Evolutionary conservation across 1,140 invertebrate species (phyloP).

Genomic region (Augochlora pura): DNA sequence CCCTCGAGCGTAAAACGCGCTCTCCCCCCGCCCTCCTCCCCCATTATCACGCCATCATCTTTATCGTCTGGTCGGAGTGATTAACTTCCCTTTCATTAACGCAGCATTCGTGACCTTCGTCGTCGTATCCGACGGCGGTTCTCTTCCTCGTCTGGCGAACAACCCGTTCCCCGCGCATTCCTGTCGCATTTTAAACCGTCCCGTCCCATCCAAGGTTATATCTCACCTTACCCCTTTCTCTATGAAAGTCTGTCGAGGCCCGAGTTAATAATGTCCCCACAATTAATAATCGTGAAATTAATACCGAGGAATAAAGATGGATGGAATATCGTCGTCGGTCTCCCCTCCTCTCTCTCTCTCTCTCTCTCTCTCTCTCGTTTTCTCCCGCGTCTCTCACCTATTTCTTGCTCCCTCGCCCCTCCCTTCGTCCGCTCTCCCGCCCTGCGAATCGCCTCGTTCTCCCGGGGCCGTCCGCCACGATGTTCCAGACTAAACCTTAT

Average conservation of each 20-base stretch:
- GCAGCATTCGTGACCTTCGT: slow-evolving; percentile 59
- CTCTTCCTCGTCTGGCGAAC: slow-evolving; percentile 27
- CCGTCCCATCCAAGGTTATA: slow-evolving; percentile 30
- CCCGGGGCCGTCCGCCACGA: background rate
- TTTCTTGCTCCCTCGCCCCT: too few relatives aligned
- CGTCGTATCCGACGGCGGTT: slow-evolving; percentile 46
- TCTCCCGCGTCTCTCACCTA: background rate
- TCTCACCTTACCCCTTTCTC: slow-evolving; percentile 35
- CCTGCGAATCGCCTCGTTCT: too few relatives aligned
- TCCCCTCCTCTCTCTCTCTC: background rate
- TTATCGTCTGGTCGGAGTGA: slow-evolving; percentile 59
- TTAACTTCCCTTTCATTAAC: slow-evolving; percentile 63
- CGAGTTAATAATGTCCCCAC: slow-evolving; percentile 58
- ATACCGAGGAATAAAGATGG: slow-evolving; percentile 55
- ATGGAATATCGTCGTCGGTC: slow-evolving; percentile 13
- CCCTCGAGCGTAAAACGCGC: background rate
- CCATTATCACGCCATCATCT: slow-evolving; percentile 25
- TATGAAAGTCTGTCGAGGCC: slow-evolving; percentile 47
- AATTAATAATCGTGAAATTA: slow-evolving; percentile 64
- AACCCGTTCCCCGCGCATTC: slow-evolving; percentile 52
- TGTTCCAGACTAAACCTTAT: slow-evolving; percentile 33
- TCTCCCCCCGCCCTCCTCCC: too few relatives aligned
- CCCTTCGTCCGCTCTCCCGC: too few relatives aligned
- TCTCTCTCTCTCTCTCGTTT: background rate
- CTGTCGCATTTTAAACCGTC: slow-evolving; percentile 60